Evolutionary conservation across 2,113 vertebrate genomes (phyloP).

Genomic region (Gasterosteus aculeatus): DNA sequence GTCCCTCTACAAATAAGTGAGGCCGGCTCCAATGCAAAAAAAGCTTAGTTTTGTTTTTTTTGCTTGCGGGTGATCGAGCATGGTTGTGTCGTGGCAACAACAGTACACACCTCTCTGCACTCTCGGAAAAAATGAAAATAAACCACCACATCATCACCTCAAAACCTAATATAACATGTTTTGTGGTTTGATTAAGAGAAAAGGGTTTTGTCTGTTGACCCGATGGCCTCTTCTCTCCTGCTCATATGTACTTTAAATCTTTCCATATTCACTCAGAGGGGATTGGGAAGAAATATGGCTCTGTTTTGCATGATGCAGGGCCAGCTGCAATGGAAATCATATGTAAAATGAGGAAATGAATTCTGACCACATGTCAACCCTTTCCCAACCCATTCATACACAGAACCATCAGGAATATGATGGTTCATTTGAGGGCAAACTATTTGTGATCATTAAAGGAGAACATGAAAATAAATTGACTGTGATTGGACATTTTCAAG

Average conservation of each 20-base stretch:
- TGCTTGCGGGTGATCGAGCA: conserved; percentile 17
- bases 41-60: not conserved
- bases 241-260: conserved; percentile 58
- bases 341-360: conserved; percentile 78
- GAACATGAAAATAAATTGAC: not conserved
- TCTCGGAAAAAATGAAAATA: not conserved
- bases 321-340: conserved; percentile 79
- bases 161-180: not conserved
- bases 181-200: not conserved
- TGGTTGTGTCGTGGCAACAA: conserved; percentile 24
- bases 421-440: conserved; percentile 30
- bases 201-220: conserved; percentile 5
- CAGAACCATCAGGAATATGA: conserved; percentile 21
- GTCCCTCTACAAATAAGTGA: not conserved
- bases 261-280: conserved; percentile 43
- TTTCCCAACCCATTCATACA: conserved; percentile 41
- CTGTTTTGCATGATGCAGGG: conserved; percentile 75
- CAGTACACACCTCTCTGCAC: not conserved
- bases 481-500: not conserved
- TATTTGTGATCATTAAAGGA: not conserved
- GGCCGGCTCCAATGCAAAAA: not conserved
- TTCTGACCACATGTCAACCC: conserved; percentile 65
- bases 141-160: not conserved
- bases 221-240: not conserved
- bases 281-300: conserved; percentile 41